Base-by-base conservation (phyloP, 23 tunicate genomes). In the Halocynthia roretzi region DNA sequence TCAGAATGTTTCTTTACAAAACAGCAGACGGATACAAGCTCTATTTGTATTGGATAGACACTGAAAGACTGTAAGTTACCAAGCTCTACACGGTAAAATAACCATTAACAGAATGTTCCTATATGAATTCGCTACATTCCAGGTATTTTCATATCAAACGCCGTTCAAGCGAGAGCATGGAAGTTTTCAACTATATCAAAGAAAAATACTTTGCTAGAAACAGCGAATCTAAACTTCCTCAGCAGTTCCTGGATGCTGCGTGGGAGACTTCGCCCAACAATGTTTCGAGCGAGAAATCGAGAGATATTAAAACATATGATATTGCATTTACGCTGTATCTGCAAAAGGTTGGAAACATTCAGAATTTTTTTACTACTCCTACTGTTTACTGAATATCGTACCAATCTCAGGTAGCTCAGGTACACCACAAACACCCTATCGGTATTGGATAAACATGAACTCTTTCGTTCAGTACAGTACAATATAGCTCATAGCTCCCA, bases 21-120 rank as follows among this genome's bases (percentile, higher is more conserved):
- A 48, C 68, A 0, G 15, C 15, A 18, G 71, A 80, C 15, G 96
- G 83, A 21, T 75, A 70, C 74, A 80, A 84, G 56, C 71, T 89
- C 23, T 89, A 80, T 71, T 80, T 62, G 17, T 89, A 80, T 62
- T 89, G 96, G 96, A 53, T 89, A 61, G 84, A 84, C 53, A 67
- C 83, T n/a, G 96, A 89, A 71, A 50, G 80, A 40, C 50, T 81
- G 96, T 89, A 70, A 76, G 96, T 76, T 5, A 5, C 2, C 17
- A 15, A 15, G 64, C n/a, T 15, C 64, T 60, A 15, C 17, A 15
- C 12, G 2, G 4, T 17, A 15, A 60, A 60, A 60, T 15, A 2
- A 60, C 64, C 2, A 15, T 31, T 0, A 31, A 31, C 44, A 4
- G 44, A 31, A 31, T 31, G 44, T 31, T 31, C 1, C 44, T 31